Base-by-base conservation (phyloP, 1,140 invertebrate species). In the Bicyclus anynana region DNA sequence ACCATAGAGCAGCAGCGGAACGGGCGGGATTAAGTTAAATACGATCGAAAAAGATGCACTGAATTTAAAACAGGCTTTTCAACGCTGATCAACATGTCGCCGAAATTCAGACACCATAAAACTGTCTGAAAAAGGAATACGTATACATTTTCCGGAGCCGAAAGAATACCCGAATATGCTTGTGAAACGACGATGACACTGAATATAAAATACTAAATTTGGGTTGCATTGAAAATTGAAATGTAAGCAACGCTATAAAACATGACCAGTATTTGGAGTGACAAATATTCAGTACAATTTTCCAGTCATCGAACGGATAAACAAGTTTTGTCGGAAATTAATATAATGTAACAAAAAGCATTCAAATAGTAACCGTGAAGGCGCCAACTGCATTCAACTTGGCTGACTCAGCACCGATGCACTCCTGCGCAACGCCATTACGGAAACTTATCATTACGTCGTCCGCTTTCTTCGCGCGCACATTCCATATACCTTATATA, bases 1-100 rank as follows among this genome's bases (percentile, higher is more conserved):
- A 84, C 78, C 82, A 83, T 85, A 83, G 67, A 79, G 67, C 81
- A 78, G 75, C 71, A 84, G 80, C 81, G 82, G 72, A 85, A 83
- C 78, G 76, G 63, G n/a, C 70, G 64, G 80, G 74, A 79, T 80
- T 77, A 74, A 80, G 73, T 78, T 68, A 84, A 82, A 83, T 75
- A 75, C 67, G 78, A 77, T 79, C 72, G 77, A 59, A 62, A 18
- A 47, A 46, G 23, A 58, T 44, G 27, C 38, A 35, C 33, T 12
- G 44, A 57, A 57, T 50, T 23, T 57, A 14, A 42, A 57, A 29
- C 51, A n/a, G 21, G 4, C 26, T 49, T 49, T 26, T 57, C 20
- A 12, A 16, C 7, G 1, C 29, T 16, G 13, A 40, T 40, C 16
- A 0, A 7, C 37, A 40, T 10, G 37, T 40, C 37, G 37, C 37